phyloP scores from a whole-genome alignment of 2,797 vertebrate species.

The Ispidina picta region DNA sequence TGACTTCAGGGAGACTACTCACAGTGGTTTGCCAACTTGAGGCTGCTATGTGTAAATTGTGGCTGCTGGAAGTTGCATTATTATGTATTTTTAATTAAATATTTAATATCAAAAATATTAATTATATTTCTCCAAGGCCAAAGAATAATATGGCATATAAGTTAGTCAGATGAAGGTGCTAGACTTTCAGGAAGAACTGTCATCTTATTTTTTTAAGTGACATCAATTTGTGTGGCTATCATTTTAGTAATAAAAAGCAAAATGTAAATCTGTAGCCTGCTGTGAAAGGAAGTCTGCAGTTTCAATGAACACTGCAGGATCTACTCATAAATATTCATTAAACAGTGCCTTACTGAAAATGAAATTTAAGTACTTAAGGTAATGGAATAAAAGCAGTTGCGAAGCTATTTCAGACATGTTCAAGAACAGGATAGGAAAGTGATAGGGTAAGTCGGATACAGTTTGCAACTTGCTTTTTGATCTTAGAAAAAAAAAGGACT shows the following conservation, averaged over 20 bases:
- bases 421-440: constrained; percentile 24
- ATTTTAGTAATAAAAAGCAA: constrained; percentile 77
- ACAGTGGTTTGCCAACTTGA: not conserved
- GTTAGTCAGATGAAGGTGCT: constrained; percentile 50
- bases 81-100: constrained; percentile 52
- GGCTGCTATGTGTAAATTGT: not conserved
- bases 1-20: not conserved
- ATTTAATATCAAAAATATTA: constrained; percentile 53
- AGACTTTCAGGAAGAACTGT: constrained; percentile 45
- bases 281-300: constrained; percentile 74
- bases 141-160: not conserved
- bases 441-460: not conserved
- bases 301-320: constrained; percentile 74
- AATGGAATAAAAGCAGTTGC: constrained; percentile 74
- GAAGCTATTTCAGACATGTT: constrained; percentile 62
- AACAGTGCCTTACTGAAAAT: constrained; percentile 76
- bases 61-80: constrained; percentile 27
- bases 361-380: constrained; percentile 79
- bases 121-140: not conserved
- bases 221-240: constrained; percentile 77
- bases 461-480: not conserved
- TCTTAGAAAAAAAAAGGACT: not conserved
- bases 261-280: constrained; percentile 76
- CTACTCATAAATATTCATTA: constrained; percentile 84
- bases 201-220: constrained; percentile 72